phyloP scores from a whole-genome alignment of 1,140 invertebrate species.

The Drosophila nigrodunni region DNA sequence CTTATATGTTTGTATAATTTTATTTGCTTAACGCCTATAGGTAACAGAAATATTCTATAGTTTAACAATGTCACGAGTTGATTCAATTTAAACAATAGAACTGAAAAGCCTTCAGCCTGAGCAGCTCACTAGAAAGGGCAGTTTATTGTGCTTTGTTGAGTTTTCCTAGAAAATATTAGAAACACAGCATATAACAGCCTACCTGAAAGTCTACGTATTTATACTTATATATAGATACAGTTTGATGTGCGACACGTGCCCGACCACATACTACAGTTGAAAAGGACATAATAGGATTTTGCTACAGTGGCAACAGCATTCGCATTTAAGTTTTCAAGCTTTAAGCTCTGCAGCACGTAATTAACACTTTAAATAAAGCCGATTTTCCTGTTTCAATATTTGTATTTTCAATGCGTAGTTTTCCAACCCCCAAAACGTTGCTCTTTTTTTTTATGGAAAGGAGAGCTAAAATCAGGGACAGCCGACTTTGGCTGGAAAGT shows the following conservation, averaged over 20 bases:
- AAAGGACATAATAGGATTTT: conserved; percentile 29
- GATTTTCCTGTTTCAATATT: conserved; percentile 72
- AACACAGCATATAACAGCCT: too few species aligned
- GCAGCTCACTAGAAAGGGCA: not conserved
- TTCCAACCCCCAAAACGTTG: conserved; percentile 2
- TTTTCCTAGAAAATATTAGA: conserved; percentile 8
- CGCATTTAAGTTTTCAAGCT: conserved; percentile 24
- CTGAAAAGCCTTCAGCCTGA: conserved; percentile 3
- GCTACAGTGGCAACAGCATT: not conserved
- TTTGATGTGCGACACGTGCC: conserved; percentile 33
- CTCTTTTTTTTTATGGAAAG: conserved; percentile 7
- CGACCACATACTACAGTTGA: conserved; percentile 20
- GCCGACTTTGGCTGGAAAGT: conserved; percentile 13
- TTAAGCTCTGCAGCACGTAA: conserved; percentile 62
- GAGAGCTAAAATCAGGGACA: conserved; percentile 14
- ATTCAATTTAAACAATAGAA: conserved; percentile 16
- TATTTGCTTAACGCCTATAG: too few species aligned
- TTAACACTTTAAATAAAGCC: conserved; percentile 74
- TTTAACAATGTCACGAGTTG: not conserved
- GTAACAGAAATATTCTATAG: not conserved
- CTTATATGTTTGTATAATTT: too few species aligned
- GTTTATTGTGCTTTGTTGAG: conserved; percentile 4
- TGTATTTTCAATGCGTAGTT: conserved; percentile 70
- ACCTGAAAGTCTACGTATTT: not conserved
- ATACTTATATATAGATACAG: not conserved